These are phyloP conservation scores for Alethe castanea DNA, from an alignment of 2,113 vertebrate genomes.

Conservation along the genomic window DNA sequence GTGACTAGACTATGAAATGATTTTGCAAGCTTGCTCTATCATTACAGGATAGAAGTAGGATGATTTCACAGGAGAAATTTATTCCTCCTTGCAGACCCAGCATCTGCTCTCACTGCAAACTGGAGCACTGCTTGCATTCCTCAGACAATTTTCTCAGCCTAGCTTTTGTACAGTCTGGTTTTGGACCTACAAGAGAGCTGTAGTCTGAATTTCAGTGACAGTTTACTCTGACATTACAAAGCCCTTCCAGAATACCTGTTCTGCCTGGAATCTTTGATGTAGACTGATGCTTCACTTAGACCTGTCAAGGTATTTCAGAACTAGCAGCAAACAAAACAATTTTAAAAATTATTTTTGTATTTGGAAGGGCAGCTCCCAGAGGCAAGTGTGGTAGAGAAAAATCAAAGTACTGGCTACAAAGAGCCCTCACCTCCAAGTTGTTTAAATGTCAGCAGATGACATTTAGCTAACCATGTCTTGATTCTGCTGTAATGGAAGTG, in stretches of 20 bases:
- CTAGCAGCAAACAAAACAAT: neutral
- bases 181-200: neutral
- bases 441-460: neutral
- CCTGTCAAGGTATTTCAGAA: neutral
- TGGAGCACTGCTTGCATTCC: neutral
- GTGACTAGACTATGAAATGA: conserved; percentile 6
- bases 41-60: neutral
- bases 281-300: neutral
- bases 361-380: neutral
- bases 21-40: neutral
- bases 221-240: conserved; percentile 7
- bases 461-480: neutral
- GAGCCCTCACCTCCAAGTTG: neutral
- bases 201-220: conserved; percentile 1
- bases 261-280: neutral
- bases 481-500: neutral
- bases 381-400: neutral
- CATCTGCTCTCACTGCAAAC: neutral
- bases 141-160: neutral
- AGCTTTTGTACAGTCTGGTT: neutral
- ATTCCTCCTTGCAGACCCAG: conserved; percentile 4
- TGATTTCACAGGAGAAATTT: conserved; percentile 9
- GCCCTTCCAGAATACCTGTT: neutral
- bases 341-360: neutral
- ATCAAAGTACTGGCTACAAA: neutral